Conservation (phyloP, 2,888 invertebrate species). For the Harpalus rufipes region DNA sequence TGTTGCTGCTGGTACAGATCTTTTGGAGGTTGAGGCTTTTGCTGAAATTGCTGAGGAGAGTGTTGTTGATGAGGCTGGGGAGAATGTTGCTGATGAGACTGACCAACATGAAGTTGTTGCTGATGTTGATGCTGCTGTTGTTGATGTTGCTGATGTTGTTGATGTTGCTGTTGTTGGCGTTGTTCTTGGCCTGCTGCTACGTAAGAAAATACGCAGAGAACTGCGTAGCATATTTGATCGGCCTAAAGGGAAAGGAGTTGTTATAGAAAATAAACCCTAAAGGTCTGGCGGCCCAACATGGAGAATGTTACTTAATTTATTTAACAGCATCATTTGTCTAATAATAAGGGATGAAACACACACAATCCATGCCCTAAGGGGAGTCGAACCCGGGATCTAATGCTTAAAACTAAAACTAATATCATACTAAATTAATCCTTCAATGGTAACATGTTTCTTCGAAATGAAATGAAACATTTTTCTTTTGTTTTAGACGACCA, state of each 20-base stretch:
- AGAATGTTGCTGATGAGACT: constrained; percentile 67
- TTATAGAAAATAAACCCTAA: constrained; percentile 8
- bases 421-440: too few species aligned
- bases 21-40: constrained; percentile 65
- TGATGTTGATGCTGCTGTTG: constrained; percentile 70
- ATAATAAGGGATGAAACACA: background rate
- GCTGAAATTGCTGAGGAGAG: constrained; percentile 69
- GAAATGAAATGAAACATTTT: too few species aligned
- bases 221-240: constrained; percentile 99
- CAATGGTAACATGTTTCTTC: too few species aligned
- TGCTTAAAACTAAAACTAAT: background rate
- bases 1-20: constrained; percentile 60
- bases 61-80: constrained; percentile 69
- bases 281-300: constrained; percentile 38
- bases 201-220: constrained; percentile 99
- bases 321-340: background rate
- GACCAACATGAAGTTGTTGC: constrained; percentile 67
- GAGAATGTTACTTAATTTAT: too few species aligned
- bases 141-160: constrained; percentile 68
- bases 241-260: constrained; percentile 82
- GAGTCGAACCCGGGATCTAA: background rate
- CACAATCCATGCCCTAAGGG: background rate
- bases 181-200: constrained; percentile 93
- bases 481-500: too few species aligned
- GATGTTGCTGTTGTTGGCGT: constrained; percentile 66